Base-by-base conservation (phyloP, 35 echinoderm and acorn worm genomes). In the Strongylocentrotus purpuratus region DNA sequence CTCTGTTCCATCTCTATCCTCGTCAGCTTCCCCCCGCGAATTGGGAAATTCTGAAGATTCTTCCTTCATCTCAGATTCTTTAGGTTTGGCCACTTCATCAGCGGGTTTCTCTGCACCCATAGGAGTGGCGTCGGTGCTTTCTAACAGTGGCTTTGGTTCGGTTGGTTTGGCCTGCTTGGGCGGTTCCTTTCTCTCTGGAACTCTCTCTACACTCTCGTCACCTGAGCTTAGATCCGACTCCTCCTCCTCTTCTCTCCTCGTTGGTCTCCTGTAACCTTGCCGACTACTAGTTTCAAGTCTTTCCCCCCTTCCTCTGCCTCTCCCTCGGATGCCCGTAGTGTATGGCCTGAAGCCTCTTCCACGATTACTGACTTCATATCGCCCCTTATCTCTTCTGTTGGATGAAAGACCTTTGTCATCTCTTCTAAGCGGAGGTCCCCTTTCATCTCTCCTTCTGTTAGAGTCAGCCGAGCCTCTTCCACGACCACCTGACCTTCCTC, bases 281-380 rank as follows among this genome's bases (percentile, higher is more conserved):
- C 89, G 41, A 33, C 95, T 52, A 17, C 92, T 86, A 41, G 35
- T 41, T 28, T 97, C 97, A 28, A 95, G 61, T 28, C 96, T 94
- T 65, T 95, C 94, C 20, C 96, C 96, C 46, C 96, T 97, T 31
- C 95, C 95, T 94, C 95, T 95, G 31, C 97, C 96, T 32, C 96
- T 93, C 12, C 96, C 94, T 94, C 95, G 78, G 31, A 94, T 61
- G 31, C 94, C 78, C 2, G 47, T 91, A 33, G 94, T 91, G 52
- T 96, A 96, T 35, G 96, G 86, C 93, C 58, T 94, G 32, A 94
- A 86, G 25, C 95, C n/a, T 90, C 94, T 61, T 48, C 96, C 86
- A 4, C 96, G 50, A 31, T 48, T 46, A 71, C 47, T 87, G 15
- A 95, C 45, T 10, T 96, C 94, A 87, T 88, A 97, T 55, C 93